phyloP scores from a whole-genome alignment of 2,113 vertebrate genomes.

The Callionymus lyra region DNA sequence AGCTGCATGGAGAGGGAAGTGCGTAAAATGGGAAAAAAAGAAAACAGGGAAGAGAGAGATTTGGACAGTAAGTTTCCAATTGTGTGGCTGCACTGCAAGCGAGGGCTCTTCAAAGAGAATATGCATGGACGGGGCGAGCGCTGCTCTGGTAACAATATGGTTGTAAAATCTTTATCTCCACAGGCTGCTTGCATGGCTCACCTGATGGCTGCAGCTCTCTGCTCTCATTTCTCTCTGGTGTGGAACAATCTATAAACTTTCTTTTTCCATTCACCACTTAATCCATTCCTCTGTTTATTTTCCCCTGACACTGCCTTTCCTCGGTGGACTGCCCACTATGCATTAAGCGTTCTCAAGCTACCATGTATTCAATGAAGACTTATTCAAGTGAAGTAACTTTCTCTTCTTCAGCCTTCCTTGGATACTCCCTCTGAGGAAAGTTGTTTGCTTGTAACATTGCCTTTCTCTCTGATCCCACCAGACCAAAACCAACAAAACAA shows the following conservation, averaged over 20 bases:
- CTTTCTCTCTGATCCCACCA: too few species aligned
- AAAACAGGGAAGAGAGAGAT: constrained; percentile 24
- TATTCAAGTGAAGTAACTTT: too few species aligned
- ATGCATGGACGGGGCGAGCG: constrained; percentile 44
- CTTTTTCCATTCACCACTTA: constrained; percentile 21
- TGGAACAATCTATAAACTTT: constrained; percentile 25
- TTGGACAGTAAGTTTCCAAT: constrained; percentile 34
- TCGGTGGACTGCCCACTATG: constrained; percentile 16
- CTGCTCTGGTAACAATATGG: constrained; percentile 47
- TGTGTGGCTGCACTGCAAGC: constrained; percentile 25
- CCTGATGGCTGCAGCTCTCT: constrained; percentile 46
- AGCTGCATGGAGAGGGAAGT: constrained; percentile 23
- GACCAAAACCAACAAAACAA: too few species aligned
- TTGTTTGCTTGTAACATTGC: too few species aligned
- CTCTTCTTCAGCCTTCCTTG: too few species aligned
- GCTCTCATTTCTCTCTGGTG: too few species aligned
- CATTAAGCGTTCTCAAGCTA: too few species aligned
- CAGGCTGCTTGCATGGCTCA: constrained; percentile 44
- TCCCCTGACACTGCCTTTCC: constrained; percentile 25
- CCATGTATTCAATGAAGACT: too few species aligned
- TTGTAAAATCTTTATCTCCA: constrained; percentile 57
- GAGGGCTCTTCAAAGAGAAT: constrained; percentile 56
- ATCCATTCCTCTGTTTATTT: constrained; percentile 19
- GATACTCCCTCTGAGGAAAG: too few species aligned
- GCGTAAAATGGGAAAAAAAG: constrained; percentile 20